A percentile compares a stretch with the other conserved stretches of the same genome.
Evolutionary conservation across 2,888 invertebrate genomes (phyloP).

Genomic region (Hedychridium roseum): DNA sequence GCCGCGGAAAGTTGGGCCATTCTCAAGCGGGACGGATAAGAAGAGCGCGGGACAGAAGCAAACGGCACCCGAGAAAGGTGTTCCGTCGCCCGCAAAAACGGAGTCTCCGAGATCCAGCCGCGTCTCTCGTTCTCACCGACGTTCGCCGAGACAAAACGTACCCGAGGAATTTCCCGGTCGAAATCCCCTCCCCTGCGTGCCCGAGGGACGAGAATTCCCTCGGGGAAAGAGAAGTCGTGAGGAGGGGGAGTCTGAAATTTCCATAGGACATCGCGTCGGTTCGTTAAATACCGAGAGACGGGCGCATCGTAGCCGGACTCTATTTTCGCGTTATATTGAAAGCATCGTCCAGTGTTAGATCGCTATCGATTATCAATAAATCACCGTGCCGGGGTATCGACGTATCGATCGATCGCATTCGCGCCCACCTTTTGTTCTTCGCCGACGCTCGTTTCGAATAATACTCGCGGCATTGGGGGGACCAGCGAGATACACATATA

Average conservation of each 20-base stretch:
- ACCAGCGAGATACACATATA: conserved; percentile 3
- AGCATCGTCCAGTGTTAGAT: neutral
- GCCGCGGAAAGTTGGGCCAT: neutral
- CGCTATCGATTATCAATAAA: conserved; percentile 11
- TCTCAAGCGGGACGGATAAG: neutral
- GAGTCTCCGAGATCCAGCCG: conserved; percentile 12
- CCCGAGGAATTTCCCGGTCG: no score
- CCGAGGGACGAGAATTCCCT: neutral
- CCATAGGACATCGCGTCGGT: no score
- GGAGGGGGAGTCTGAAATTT: no score
- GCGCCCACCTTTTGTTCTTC: conserved; percentile 26
- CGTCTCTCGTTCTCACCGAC: no score
- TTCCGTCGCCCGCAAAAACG: conserved; percentile 34
- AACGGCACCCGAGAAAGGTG: conserved; percentile 22
- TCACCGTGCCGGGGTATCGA: conserved; percentile 20
- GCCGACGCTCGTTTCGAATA: conserved; percentile 28
- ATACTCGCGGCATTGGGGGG: conserved; percentile 29
- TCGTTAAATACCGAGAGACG: no score
- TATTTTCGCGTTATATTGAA: no score
- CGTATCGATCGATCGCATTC: conserved; percentile 38
- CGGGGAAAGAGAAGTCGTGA: no score
- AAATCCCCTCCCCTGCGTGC: no score
- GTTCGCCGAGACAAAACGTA: no score
- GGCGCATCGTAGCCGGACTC: no score
- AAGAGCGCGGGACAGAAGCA: conserved; percentile 5